These are phyloP conservation scores for Riparia riparia DNA, from an alignment of 2,113 vertebrate species.

Conservation along the genomic window DNA sequence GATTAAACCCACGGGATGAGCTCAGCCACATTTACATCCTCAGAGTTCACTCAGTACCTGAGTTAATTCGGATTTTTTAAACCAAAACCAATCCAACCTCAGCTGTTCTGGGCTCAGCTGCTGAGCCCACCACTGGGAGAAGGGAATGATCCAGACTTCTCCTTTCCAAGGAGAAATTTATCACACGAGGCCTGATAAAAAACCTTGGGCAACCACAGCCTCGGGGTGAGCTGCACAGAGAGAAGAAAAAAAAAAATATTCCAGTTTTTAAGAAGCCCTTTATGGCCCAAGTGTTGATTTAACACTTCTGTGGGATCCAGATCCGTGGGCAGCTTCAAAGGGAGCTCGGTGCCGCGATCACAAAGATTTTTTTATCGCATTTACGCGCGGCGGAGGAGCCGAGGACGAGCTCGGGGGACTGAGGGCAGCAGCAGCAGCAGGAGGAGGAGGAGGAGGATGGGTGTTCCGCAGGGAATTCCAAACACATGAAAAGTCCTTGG, in stretches of 20 bases:
- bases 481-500: background rate
- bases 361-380: constrained; percentile 26
- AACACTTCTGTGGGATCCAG: background rate
- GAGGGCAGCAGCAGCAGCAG: background rate
- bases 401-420: background rate
- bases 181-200: background rate
- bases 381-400: background rate
- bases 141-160: background rate
- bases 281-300: background rate
- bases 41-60: fast-evolving
- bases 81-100: background rate
- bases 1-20: background rate
- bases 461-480: background rate
- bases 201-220: background rate
- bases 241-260: background rate
- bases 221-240: background rate
- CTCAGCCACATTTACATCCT: background rate
- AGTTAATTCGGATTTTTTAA: background rate
- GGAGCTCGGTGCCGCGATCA: background rate
- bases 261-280: background rate
- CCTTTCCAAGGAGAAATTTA: background rate
- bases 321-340: background rate
- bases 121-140: background rate
- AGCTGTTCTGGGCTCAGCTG: background rate
- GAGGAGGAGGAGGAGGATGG: background rate